A percentile compares a stretch with the other conserved stretches of the same genome.
These are phyloP conservation scores for Piscicola geometra DNA, from an alignment of 2,888 invertebrate genomes.

Conservation along the genomic window DNA sequence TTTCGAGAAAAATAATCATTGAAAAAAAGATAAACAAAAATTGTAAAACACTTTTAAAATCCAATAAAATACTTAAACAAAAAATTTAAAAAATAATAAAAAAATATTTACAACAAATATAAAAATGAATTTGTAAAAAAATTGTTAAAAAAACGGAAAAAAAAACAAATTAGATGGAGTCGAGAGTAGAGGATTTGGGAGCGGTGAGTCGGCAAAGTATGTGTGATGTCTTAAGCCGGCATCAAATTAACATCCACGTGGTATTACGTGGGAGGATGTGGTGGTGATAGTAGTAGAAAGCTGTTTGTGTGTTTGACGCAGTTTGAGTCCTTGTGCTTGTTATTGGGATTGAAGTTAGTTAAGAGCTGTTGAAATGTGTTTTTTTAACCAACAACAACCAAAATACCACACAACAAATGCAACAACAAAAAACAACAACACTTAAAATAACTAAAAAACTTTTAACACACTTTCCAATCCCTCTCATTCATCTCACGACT, in stretches of 20 bases:
- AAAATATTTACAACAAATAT: constrained; percentile 4
- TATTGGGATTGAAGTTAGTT: too few relatives aligned
- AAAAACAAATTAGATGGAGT: too few relatives aligned
- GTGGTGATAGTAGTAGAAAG: too few relatives aligned
- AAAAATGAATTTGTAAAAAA: neutral
- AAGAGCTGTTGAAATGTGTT: too few relatives aligned
- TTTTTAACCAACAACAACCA: too few relatives aligned
- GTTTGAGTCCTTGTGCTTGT: neutral
- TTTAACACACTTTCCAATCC: too few relatives aligned
- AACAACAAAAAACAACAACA: too few relatives aligned
- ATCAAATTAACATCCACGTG: neutral
- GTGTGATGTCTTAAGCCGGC: constrained; percentile 14
- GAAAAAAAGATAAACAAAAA: neutral
- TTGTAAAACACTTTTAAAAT: neutral
- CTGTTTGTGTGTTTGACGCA: neutral
- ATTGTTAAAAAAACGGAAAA: neutral
- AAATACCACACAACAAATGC: too few relatives aligned
- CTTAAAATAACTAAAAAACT: too few relatives aligned
- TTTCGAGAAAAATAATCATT: too few relatives aligned
- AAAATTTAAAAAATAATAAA: neutral
- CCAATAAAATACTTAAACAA: neutral
- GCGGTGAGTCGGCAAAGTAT: constrained; percentile 21
- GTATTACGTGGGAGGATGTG: neutral
- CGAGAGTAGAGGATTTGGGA: too few relatives aligned
- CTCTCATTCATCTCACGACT: too few relatives aligned